These are phyloP conservation scores for Melangyna quadrimaculata DNA, from an alignment of 2,888 invertebrate species.

Conservation along the genomic window DNA sequence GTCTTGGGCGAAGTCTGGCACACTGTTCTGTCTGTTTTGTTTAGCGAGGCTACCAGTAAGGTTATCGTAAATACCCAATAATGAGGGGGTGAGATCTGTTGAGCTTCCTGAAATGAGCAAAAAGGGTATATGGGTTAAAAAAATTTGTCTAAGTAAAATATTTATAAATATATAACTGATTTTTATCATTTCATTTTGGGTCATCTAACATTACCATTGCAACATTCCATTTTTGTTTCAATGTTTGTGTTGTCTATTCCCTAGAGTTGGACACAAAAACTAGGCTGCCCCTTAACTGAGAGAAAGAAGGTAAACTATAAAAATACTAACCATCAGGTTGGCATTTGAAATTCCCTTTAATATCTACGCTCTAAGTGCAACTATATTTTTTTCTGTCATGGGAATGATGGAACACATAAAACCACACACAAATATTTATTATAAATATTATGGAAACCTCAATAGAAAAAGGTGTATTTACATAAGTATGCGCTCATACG, in stretches of 20 bases:
- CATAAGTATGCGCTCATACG: not conserved
- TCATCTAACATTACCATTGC: not conserved
- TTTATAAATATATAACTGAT: too few species aligned
- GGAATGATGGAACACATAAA: too few species aligned
- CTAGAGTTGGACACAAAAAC: not conserved
- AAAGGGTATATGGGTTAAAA: not conserved
- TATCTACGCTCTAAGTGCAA: not conserved
- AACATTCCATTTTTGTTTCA: not conserved
- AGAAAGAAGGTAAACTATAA: not conserved
- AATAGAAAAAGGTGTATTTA: not conserved
- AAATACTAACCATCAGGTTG: not conserved
- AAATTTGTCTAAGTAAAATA: not conserved
- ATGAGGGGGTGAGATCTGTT: constrained; percentile 91
- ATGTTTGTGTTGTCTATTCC: not conserved
- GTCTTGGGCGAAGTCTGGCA: constrained; percentile 55
- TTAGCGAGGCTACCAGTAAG: constrained; percentile 82
- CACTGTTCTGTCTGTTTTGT: constrained; percentile 40
- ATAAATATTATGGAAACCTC: constrained; percentile 37
- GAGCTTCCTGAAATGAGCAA: constrained; percentile 88
- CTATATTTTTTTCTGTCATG: not conserved
- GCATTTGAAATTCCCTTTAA: not conserved
- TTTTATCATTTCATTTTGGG: not conserved
- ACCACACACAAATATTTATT: constrained; percentile 6
- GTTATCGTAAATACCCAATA: constrained; percentile 93
- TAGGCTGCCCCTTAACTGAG: not conserved